Evolutionary conservation across 2,888 invertebrate genomes (phyloP), one percentile per base, ranked within the genome.

Genomic region (Cephus sareptanus): DNA sequence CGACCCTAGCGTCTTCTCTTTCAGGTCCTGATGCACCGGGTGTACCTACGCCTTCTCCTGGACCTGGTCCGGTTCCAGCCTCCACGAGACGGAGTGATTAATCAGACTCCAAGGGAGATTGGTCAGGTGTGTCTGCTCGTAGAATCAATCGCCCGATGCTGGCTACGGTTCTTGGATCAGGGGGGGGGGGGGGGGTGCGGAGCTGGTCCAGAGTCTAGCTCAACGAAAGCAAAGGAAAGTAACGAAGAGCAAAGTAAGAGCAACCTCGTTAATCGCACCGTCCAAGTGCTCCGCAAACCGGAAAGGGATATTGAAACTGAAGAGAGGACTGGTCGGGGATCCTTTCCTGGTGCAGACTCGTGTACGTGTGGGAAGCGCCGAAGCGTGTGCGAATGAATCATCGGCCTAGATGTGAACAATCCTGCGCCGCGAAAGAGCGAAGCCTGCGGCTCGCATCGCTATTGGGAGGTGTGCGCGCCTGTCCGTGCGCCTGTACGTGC

Each of bases 1-100:
- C 83, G 87, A 79, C 83, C 83, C 84, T 75, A 83, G 71, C 78
- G 69, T 78, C 80, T 83, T 76, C 77, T 80, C 79, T 73, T 56
- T 71, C 73, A 73, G 79, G 78, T 75, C 68, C 56, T 2, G 2
- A 1, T 23, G 56, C 56, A 56, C 40, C 40, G 15, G 40, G 40
- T 15, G 4, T 40, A 40, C 56, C 40, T 23, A 1, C 23, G 15
- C 23, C 56, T 56, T 56, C 23, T 23, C 23, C 23, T 56, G 56
- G 56, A 56, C 56, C 0, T 9, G 9, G 56, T 56, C 56, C 23
- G 1, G 23, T 56, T 56, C 15, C 23, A 23, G 23, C 23, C 23
- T 56, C 6, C 56, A 23, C 23, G 56, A 15, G 23, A 56, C 2
- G 23, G 23, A 23, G 40, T 9, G 9, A 56, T 56, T 2, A 3